Conservation (phyloP, 2,888 invertebrate genomes). For the Dicyrtoma fusca region DNA sequence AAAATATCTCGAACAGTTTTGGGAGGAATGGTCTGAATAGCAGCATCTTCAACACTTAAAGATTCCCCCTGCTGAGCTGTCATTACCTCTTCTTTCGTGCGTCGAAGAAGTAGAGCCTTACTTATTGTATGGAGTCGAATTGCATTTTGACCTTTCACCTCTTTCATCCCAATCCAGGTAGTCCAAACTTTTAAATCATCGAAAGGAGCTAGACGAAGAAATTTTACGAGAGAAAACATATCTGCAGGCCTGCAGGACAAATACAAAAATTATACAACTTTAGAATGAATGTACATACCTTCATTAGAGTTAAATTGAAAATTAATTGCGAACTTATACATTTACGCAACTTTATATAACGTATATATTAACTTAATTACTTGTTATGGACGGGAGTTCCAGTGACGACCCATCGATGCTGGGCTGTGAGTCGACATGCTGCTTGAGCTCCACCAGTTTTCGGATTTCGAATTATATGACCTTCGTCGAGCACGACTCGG, state of each 20-base stretch:
- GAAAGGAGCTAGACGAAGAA: constrained; percentile 83
- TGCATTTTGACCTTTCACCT: constrained; percentile 67
- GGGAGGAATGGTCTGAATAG: constrained; percentile 67
- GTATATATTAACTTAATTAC: constrained; percentile 61
- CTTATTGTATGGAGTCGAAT: constrained; percentile 81
- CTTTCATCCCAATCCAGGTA: constrained; percentile 76
- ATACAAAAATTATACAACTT: no score
- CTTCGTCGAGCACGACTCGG: constrained; percentile 89
- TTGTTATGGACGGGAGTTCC: constrained; percentile 97
- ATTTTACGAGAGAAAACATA: constrained; percentile 78
- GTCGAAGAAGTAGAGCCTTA: constrained; percentile 79
- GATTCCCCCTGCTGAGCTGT: constrained; percentile 60
- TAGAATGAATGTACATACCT: no score
- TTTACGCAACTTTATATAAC: not conserved
- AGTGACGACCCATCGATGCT: constrained; percentile 80
- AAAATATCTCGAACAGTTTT: constrained; percentile 65
- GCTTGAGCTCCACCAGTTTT: constrained; percentile 75
- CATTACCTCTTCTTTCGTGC: constrained; percentile 79
- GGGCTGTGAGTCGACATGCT: constrained; percentile 68
- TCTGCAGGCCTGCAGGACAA: constrained; percentile 61
- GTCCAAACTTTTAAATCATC: constrained; percentile 90
- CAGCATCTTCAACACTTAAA: constrained; percentile 58
- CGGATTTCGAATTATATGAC: constrained; percentile 86
- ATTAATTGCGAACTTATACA: no score
- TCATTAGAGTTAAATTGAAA: no score